phyloP scores from a whole-genome alignment of 2,888 invertebrate genomes.

The Pimpla rufipes region DNA sequence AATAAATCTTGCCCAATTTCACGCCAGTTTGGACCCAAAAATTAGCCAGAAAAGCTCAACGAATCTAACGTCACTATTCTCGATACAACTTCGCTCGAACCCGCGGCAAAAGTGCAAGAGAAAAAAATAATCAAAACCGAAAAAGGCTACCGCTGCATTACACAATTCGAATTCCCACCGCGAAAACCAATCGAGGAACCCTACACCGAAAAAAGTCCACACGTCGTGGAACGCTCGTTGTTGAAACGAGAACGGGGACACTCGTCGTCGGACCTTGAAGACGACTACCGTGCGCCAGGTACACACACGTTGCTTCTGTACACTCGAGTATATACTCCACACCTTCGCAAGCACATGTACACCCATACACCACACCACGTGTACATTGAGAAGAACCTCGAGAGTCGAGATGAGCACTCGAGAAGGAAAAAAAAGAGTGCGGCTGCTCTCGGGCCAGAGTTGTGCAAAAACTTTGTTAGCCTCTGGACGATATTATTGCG shows the following conservation, averaged over 20 bases:
- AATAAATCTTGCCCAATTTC: too few species aligned
- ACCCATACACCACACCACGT: conserved; percentile 15
- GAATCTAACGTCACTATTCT: too few species aligned
- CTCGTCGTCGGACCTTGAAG: conserved; percentile 57
- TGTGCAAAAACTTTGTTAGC: conserved; percentile 39
- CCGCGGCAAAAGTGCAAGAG: too few species aligned
- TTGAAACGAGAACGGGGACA: conserved; percentile 41
- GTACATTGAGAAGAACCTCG: conserved; percentile 28
- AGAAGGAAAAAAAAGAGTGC: conserved; percentile 22
- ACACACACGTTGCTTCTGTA: conserved; percentile 35
- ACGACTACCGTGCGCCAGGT: conserved; percentile 59
- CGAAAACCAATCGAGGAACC: neutral
- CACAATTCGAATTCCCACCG: neutral
- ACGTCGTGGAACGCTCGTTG: conserved; percentile 25
- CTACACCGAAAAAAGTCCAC: conserved; percentile 10
- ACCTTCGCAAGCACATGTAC: neutral
- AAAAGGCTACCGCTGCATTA: neutral
- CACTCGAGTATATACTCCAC: neutral
- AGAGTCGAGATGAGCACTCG: conserved; percentile 49
- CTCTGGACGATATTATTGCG: conserved; percentile 37
- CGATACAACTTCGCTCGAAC: too few species aligned
- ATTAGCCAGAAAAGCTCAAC: too few species aligned
- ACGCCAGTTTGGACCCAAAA: too few species aligned
- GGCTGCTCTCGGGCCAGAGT: conserved; percentile 14
- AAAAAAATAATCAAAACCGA: neutral